phyloP scores from a whole-genome alignment of 1,140 invertebrate genomes.

The Propsilocerus akamusi region DNA sequence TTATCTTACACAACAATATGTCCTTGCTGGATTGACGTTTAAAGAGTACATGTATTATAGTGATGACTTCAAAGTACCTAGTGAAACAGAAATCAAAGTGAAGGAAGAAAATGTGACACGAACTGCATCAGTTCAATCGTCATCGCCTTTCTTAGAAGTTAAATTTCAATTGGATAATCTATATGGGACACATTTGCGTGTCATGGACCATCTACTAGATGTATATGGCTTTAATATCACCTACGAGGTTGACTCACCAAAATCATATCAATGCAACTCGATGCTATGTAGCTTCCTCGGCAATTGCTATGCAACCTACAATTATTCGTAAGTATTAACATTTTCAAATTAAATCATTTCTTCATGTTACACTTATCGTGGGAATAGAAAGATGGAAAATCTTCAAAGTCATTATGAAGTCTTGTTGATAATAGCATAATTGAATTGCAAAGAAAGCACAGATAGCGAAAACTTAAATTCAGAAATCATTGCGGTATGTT shows the following conservation, averaged over 20 bases:
- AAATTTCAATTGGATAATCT: slow-evolving; percentile 50
- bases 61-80: slow-evolving; percentile 43
- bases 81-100: slow-evolving; percentile 33
- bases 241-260: slow-evolving; percentile 49
- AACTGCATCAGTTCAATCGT: slow-evolving; percentile 43
- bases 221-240: slow-evolving; percentile 88
- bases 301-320: slow-evolving; percentile 49
- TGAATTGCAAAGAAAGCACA: not conserved
- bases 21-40: slow-evolving; percentile 57
- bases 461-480: not conserved
- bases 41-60: slow-evolving; percentile 69
- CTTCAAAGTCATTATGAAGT: not conserved
- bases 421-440: not conserved
- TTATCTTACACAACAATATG: slow-evolving; percentile 75
- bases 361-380: not conserved
- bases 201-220: slow-evolving; percentile 57
- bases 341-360: not conserved
- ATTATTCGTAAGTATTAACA: slow-evolving; percentile 40
- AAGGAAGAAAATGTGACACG: slow-evolving; percentile 52
- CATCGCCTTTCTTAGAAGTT: slow-evolving; percentile 56
- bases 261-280: slow-evolving; percentile 47
- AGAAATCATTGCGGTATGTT: not conserved
- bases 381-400: not conserved
- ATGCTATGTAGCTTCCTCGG: slow-evolving; percentile 65
- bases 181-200: slow-evolving; percentile 66